A percentile compares a stretch with the other conserved stretches of the same genome.
Conservation (phyloP, 2,888 invertebrate genomes). For the Liopterus haemorrhoidalis region DNA sequence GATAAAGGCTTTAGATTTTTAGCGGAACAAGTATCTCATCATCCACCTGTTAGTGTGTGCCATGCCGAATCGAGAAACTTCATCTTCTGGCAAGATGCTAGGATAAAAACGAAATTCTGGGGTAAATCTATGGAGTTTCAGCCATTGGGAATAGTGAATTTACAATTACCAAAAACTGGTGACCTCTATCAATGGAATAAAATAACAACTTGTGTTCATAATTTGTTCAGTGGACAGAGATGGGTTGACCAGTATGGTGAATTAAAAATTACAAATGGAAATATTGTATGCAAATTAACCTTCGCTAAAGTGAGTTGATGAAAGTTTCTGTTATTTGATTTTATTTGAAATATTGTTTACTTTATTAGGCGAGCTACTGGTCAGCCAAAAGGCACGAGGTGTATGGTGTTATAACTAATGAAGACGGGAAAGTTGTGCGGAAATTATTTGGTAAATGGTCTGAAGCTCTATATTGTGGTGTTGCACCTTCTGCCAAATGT, state of each 20-base stretch:
- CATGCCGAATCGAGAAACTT: constrained; percentile 61
- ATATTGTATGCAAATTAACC: constrained; percentile 68
- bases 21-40: constrained; percentile 79
- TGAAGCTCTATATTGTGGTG: constrained; percentile 70
- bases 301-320: constrained; percentile 64
- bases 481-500: constrained; percentile 64
- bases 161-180: constrained; percentile 55
- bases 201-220: constrained; percentile 80
- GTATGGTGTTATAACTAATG: constrained; percentile 58
- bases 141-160: constrained; percentile 65
- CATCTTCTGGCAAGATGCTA: constrained; percentile 75
- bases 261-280: constrained; percentile 60
- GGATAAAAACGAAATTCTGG: constrained; percentile 85
- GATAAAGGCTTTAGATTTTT: constrained; percentile 74
- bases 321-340: constrained; percentile 7
- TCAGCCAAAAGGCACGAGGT: constrained; percentile 74
- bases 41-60: constrained; percentile 77
- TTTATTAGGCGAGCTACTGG: constrained; percentile 65
- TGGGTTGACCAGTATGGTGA: constrained; percentile 87
- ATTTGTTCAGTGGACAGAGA: constrained; percentile 73
- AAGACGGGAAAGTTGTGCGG: constrained; percentile 53
- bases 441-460: constrained; percentile 76
- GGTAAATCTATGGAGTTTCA: constrained; percentile 87
- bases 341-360: constrained; percentile 11
- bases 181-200: constrained; percentile 75